Conservation (phyloP, 2,888 invertebrate genomes). For the Zaprionus bogoriensis region DNA sequence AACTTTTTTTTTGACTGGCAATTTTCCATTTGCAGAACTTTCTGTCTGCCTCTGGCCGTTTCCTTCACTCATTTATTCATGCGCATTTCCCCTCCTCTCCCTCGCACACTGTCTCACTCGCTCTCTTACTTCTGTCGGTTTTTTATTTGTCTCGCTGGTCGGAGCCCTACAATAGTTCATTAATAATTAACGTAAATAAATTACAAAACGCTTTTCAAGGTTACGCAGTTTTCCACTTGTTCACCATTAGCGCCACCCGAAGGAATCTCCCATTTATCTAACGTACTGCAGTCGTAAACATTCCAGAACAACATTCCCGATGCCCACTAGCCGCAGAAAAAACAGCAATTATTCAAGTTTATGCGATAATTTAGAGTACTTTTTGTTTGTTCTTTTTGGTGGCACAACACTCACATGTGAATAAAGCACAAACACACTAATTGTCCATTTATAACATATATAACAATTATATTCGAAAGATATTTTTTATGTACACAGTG, state of each 20-base stretch:
- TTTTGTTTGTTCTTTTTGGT: slow-evolving; percentile 31
- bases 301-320: neutral
- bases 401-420: too few relatives aligned
- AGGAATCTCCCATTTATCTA: slow-evolving; percentile 28
- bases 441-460: too few relatives aligned
- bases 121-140: slow-evolving; percentile 13
- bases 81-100: slow-evolving; percentile 14
- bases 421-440: too few relatives aligned
- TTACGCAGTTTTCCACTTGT: slow-evolving; percentile 43
- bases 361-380: slow-evolving; percentile 65
- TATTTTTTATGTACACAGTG: too few relatives aligned
- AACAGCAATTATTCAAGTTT: slow-evolving; percentile 20
- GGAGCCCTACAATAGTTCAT: slow-evolving; percentile 59
- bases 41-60: slow-evolving; percentile 31
- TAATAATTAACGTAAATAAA: slow-evolving; percentile 75
- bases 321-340: neutral
- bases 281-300: neutral
- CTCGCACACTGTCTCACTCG: neutral
- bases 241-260: slow-evolving; percentile 27
- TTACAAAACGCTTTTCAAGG: slow-evolving; percentile 73
- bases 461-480: too few relatives aligned
- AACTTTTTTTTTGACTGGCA: slow-evolving; percentile 39
- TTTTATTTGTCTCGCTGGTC: slow-evolving; percentile 61
- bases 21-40: slow-evolving; percentile 41
- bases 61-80: slow-evolving; percentile 59